phyloP scores from a whole-genome alignment of 2,113 vertebrate species.

The Callipepla californica region DNA sequence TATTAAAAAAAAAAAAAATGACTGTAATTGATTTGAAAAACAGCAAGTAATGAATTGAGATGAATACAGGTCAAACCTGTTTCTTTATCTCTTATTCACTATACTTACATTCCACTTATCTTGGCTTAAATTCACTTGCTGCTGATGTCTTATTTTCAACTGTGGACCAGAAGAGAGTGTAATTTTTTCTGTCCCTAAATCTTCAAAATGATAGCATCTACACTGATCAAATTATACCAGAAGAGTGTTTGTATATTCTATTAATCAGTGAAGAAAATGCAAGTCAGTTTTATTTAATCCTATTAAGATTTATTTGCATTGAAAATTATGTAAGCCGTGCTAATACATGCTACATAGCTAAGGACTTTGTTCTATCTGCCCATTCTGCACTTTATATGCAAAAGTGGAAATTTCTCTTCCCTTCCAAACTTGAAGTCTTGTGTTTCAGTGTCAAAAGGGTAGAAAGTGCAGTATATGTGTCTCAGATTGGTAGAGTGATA shows the following conservation, averaged over 20 bases:
- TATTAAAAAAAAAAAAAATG: background rate
- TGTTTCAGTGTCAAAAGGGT: background rate
- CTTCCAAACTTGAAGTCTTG: background rate
- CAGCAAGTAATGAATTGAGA: background rate
- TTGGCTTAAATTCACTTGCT: background rate
- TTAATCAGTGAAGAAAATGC: background rate
- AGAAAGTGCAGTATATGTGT: background rate
- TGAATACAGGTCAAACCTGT: background rate
- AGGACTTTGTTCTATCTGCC: background rate
- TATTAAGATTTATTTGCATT: background rate
- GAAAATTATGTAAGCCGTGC: background rate
- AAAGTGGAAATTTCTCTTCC: background rate
- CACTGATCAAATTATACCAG: background rate
- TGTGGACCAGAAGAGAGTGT: background rate
- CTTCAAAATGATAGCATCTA: background rate
- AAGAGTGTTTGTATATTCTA: background rate
- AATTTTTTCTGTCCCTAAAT: background rate
- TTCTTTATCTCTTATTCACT: background rate
- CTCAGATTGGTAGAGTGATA: background rate
- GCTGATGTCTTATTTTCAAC: background rate
- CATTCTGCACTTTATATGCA: background rate
- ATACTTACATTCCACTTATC: background rate
- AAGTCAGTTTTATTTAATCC: background rate
- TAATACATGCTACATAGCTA: background rate
- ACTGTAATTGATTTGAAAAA: background rate